A percentile compares a stretch with the other conserved stretches of the same genome.
These are phyloP conservation scores for Lytechinus variegatus DNA, from an alignment of 35 echinoderm and acorn worm species.

Conservation along the genomic window DNA sequence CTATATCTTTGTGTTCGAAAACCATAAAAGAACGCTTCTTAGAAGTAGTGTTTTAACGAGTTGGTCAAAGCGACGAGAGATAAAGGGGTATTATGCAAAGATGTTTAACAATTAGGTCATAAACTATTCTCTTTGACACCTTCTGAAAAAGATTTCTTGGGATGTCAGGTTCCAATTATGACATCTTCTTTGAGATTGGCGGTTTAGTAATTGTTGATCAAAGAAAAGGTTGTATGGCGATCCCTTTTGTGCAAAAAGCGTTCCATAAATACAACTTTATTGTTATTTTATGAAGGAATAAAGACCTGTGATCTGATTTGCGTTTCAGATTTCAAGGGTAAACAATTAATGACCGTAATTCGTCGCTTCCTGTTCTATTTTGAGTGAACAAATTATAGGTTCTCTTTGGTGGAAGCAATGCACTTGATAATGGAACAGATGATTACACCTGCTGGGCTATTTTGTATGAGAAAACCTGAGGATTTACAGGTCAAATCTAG, in stretches of 20 bases:
- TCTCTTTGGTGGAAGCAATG: too few relatives aligned
- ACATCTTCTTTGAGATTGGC: not conserved
- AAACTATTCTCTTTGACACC: not conserved
- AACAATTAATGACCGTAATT: constrained; percentile 5
- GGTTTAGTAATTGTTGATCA: not conserved
- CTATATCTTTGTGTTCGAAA: not conserved
- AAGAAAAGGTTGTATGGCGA: not conserved
- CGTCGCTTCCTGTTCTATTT: constrained; percentile 10
- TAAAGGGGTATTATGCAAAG: not conserved
- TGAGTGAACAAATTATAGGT: not conserved
- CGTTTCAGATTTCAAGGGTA: not conserved
- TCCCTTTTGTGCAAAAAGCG: not conserved
- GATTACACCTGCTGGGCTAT: too few relatives aligned
- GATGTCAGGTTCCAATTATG: not conserved
- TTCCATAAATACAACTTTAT: not conserved
- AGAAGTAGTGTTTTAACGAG: not conserved
- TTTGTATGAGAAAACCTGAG: too few relatives aligned
- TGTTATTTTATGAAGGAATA: not conserved
- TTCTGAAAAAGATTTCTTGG: not conserved
- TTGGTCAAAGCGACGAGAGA: not conserved
- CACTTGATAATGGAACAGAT: too few relatives aligned
- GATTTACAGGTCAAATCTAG: too few relatives aligned
- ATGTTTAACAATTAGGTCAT: not conserved
- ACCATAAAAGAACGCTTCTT: not conserved
- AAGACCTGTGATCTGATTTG: not conserved